Percentiles rank a stretch among this genome's conserved stretches.
These are phyloP conservation scores for Belonocnema kinseyi DNA, from an alignment of 1,140 invertebrate species.

Conservation along the genomic window DNA sequence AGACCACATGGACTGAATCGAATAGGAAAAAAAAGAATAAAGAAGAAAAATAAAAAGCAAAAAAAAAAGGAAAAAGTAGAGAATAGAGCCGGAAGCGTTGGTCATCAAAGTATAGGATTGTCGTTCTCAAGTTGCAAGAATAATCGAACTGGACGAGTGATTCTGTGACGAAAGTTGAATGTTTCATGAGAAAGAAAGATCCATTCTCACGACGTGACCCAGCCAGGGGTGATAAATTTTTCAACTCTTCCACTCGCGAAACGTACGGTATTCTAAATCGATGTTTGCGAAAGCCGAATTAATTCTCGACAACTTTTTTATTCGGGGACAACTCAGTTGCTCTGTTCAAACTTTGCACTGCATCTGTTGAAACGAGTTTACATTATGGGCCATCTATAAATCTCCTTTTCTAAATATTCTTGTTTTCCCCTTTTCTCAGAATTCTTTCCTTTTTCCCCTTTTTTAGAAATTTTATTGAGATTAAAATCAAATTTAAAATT, in stretches of 20 bases:
- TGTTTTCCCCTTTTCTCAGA: no score
- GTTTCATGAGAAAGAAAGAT: slow-evolving; percentile 54
- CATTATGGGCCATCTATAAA: no score
- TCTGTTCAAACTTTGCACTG: slow-evolving; percentile 5
- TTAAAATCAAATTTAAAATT: no score
- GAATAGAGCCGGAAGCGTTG: slow-evolving; percentile 14
- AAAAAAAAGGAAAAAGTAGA: not conserved
- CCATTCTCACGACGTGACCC: slow-evolving; percentile 47
- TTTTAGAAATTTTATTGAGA: no score
- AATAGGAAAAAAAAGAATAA: slow-evolving; percentile 1
- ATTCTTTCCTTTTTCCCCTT: no score
- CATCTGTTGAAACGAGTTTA: no score
- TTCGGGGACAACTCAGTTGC: not conserved
- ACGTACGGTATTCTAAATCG: not conserved
- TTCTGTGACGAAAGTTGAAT: slow-evolving; percentile 49
- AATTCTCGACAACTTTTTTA: not conserved
- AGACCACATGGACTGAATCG: not conserved
- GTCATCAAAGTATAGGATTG: slow-evolving; percentile 17
- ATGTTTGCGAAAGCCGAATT: slow-evolving; percentile 8
- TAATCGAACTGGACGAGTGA: slow-evolving; percentile 49
- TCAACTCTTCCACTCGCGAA: slow-evolving; percentile 32
- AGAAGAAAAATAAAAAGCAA: not conserved
- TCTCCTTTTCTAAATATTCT: no score
- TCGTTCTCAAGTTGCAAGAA: slow-evolving; percentile 47
- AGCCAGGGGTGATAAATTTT: slow-evolving; percentile 47